Conservation (phyloP, 1,140 invertebrate genomes). For the Aphelinus atriplicis region DNA sequence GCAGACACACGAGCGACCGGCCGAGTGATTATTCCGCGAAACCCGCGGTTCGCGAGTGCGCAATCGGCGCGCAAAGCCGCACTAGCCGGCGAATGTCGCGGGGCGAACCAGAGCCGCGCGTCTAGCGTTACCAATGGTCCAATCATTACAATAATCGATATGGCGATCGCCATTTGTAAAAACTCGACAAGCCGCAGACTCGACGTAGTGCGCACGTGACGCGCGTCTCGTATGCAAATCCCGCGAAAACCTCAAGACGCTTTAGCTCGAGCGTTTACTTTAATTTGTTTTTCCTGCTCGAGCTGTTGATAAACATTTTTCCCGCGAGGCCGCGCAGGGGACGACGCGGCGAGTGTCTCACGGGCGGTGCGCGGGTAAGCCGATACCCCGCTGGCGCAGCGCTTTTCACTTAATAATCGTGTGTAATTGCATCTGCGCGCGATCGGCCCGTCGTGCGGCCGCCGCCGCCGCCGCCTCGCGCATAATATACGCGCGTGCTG, state of each 20-base stretch:
- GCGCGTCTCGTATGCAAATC: no score
- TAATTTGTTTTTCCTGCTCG: slow-evolving; percentile 19
- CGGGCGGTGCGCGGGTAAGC: slow-evolving; percentile 9
- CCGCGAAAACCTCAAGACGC: slow-evolving; percentile 24
- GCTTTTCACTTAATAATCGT: slow-evolving; percentile 38
- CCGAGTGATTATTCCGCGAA: no score
- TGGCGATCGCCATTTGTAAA: no score
- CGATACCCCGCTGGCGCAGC: slow-evolving; percentile 5
- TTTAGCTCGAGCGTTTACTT: slow-evolving; percentile 26
- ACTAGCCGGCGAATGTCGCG: no score
- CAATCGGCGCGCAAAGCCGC: background rate
- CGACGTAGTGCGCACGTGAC: no score
- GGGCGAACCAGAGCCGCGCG: no score
- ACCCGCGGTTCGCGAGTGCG: background rate
- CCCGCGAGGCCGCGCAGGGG: slow-evolving; percentile 2
- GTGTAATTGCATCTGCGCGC: slow-evolving; percentile 37
- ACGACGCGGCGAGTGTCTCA: background rate
- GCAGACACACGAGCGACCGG: no score
- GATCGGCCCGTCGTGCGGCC: background rate
- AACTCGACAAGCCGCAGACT: no score
- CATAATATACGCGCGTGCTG: background rate
- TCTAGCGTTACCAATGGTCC: no score
- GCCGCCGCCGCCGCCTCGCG: background rate
- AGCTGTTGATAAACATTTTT: slow-evolving; percentile 32
- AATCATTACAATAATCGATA: no score